Conservation (phyloP, 2,113 vertebrate genomes). For the Chamaea fasciata region DNA sequence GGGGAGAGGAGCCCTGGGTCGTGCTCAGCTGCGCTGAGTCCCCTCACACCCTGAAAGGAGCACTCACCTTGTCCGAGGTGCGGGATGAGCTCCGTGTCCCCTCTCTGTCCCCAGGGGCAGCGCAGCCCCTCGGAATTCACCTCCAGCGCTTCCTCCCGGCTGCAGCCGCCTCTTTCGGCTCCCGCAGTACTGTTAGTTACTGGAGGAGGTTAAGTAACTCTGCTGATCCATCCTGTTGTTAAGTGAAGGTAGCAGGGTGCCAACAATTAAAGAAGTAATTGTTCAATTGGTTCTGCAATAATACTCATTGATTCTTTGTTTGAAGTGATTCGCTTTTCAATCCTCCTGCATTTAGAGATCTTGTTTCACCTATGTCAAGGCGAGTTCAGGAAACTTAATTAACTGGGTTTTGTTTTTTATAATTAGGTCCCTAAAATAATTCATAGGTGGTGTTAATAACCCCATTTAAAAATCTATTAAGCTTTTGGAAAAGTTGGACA, state of each 20-base stretch:
- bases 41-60: neutral
- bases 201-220: constrained; percentile 26
- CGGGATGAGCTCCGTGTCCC: neutral
- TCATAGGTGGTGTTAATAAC: constrained; percentile 98
- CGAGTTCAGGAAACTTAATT: constrained; percentile 89
- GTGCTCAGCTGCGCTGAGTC: rapidly evolving
- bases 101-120: neutral
- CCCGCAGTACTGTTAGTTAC: neutral
- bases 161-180: neutral
- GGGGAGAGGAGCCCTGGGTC: neutral
- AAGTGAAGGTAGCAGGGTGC: constrained; percentile 36
- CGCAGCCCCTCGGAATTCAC: neutral
- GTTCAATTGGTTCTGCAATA: constrained; percentile 50
- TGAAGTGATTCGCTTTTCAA: constrained; percentile 40
- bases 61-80: neutral
- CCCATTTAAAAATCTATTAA: constrained; percentile 96
- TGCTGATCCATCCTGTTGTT: constrained; percentile 27
- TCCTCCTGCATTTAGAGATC: constrained; percentile 56
- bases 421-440: constrained; percentile 98
- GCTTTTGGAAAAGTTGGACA: constrained; percentile 84
- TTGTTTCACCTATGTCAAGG: constrained; percentile 72
- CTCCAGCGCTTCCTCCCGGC: neutral
- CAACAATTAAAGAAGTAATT: constrained; percentile 62
- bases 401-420: constrained; percentile 86
- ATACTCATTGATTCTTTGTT: constrained; percentile 30